Base-by-base conservation (phyloP, 2,113 vertebrate species). In the Chaetura pelagica region DNA sequence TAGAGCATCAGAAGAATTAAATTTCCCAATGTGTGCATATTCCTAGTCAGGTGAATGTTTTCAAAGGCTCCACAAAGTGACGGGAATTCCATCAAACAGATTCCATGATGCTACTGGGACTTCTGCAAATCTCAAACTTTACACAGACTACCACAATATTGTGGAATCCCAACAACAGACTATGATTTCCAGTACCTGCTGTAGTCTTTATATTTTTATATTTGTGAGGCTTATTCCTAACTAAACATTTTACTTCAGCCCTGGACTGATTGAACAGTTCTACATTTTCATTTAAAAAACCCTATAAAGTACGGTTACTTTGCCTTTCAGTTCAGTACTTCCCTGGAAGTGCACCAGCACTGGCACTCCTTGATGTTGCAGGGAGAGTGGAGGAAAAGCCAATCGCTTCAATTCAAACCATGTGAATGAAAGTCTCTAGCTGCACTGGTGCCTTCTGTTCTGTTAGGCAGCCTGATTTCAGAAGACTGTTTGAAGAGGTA, bases 401-500 rank as follows among this genome's bases (percentile, higher is more conserved):
- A 1, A 63, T 51, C 46, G 58, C 75, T 75, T 62, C 88, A 62
- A 90, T 88, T 85, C 78, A 92, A 96, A 80, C 66, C 82, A 83
- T 24, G 51, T 95, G 85, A 83, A 61, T 95, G 85, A 83, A 61
- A 86, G 58, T 44, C 46, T 85, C 3, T 46, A 72, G 82, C 55
- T 92, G 88, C 84, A 78, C 90, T 44, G 32, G 29, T 94, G 89
- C 77, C 74, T 84, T 81, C 62, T 72, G 52, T 22, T 91, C 81
- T 85, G 81, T 21, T 87, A 30, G 2, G 35, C 75, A 88, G 90
- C 42, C 82, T 73, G 63, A 49, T 83, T 95, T 85, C 67, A 74
- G 86, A 71, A 73, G 64, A 52, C 52, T 63, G 78, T 83, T 76
- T 88, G 93, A 95, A 94, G 75, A 80, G 84, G 68, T 77, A 89